phyloP scores from a whole-genome alignment of 2,113 vertebrate genomes.

The Oryzias melastigma region DNA sequence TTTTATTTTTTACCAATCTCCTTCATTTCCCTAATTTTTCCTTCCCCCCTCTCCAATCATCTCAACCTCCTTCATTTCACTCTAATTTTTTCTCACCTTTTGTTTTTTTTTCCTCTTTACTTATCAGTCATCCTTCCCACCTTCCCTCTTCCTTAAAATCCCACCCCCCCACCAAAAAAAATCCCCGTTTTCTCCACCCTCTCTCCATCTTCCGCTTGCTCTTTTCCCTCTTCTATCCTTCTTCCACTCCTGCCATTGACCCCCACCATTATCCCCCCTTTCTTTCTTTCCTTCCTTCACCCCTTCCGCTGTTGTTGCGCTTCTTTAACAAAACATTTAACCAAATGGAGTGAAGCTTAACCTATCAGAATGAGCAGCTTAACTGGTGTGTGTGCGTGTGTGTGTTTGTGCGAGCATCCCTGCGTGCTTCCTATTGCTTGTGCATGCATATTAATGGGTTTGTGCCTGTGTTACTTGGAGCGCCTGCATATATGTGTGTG shows the following conservation, averaged over 20 bases:
- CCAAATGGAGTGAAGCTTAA: conserved; percentile 52
- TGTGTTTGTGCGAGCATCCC: conserved; percentile 10
- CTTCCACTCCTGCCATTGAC: conserved; percentile 5
- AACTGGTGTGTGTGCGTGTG: conserved; percentile 27
- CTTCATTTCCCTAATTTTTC: neutral
- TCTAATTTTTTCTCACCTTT: neutral
- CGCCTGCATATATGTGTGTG: neutral
- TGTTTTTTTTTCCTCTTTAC: neutral
- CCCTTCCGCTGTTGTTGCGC: conserved; percentile 26
- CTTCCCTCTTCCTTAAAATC: neutral
- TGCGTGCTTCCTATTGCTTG: conserved; percentile 22
- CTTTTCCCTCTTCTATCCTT: conserved; percentile 5
- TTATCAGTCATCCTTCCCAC: neutral
- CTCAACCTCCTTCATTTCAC: neutral
- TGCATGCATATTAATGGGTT: conserved; percentile 46
- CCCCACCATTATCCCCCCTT: neutral
- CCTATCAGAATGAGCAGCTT: conserved; percentile 39
- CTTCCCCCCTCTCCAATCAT: too few species aligned
- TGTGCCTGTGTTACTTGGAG: conserved; percentile 16
- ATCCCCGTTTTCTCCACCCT: neutral
- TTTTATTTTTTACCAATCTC: neutral
- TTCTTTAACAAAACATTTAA: conserved; percentile 51
- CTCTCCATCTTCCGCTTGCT: neutral
- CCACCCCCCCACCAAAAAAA: neutral
- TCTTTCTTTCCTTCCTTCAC: neutral